Evolutionary conservation across 2,888 invertebrate genomes (phyloP).

Genomic region (Carcina quercana): DNA sequence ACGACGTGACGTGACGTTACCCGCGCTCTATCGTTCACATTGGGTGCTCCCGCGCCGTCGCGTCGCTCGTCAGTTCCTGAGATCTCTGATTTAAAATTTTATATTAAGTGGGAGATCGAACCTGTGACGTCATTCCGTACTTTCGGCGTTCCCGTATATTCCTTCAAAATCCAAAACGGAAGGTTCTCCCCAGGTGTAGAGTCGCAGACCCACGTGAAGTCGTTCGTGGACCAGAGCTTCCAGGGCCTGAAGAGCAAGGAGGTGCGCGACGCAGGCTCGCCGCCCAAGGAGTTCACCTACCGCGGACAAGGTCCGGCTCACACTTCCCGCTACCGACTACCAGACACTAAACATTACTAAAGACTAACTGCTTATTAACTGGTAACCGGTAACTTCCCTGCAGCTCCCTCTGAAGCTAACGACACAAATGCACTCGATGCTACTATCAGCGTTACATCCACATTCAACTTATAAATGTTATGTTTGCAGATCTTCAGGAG

Average conservation of each 20-base stretch:
- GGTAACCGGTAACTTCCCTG: slow-evolving; percentile 18
- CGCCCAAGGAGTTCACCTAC: slow-evolving; percentile 75
- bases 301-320: slow-evolving; percentile 60
- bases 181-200: slow-evolving; percentile 57
- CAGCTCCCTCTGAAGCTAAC: no score
- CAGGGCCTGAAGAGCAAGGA: slow-evolving; percentile 86
- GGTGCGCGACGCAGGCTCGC: slow-evolving; percentile 84
- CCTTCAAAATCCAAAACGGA: no score
- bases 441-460: no score
- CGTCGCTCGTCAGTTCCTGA: no score
- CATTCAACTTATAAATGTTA: not conserved
- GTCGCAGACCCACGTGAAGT: slow-evolving; percentile 78
- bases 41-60: no score
- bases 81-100: no score
- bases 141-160: no score
- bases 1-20: no score
- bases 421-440: not conserved
- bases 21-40: no score
- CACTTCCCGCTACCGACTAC: slow-evolving; percentile 17
- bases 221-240: slow-evolving; percentile 84
- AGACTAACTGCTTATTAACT: slow-evolving; percentile 57
- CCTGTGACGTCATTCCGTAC: no score
- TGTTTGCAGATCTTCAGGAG: slow-evolving; percentile 60
- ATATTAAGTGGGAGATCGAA: no score
- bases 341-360: slow-evolving; percentile 31